phyloP scores from a whole-genome alignment of 2,797 vertebrate genomes.

The Peromyscus eremicus region DNA sequence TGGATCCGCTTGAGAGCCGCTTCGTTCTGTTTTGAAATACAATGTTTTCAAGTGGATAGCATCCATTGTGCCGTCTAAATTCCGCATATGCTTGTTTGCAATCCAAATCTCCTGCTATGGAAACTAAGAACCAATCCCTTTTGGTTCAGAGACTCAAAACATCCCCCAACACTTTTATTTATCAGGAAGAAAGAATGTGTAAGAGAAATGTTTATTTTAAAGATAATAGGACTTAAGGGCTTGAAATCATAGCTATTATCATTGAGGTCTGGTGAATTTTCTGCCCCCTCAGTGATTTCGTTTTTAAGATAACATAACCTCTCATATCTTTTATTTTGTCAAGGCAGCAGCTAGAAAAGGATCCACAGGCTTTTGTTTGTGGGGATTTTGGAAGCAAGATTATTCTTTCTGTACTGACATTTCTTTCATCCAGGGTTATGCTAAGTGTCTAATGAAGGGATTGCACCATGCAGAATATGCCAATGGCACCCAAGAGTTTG shows the following conservation, averaged over 20 bases:
- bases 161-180: conserved; percentile 34
- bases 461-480: not conserved
- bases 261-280: not conserved
- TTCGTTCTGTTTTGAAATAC: conserved; percentile 72
- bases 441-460: not conserved
- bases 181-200: conserved; percentile 60
- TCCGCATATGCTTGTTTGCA: not conserved
- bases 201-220: conserved; percentile 58
- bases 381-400: not conserved
- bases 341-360: not conserved
- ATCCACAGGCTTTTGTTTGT: not conserved
- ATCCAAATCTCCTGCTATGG: not conserved
- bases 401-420: not conserved
- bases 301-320: conserved; percentile 17
- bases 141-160: not conserved
- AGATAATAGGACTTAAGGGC: conserved; percentile 29
- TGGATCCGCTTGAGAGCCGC: conserved; percentile 63
- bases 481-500: not conserved
- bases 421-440: not conserved
- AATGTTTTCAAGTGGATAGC: conserved; percentile 63
- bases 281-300: not conserved
- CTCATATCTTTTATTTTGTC: conserved; percentile 38
- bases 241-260: conserved; percentile 44
- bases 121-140: conserved; percentile 10
- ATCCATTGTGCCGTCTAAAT: conserved; percentile 59